Percentiles rank a stretch among this genome's conserved stretches.
These are phyloP conservation scores for Erythrocercus mccallii DNA, from an alignment of 2,113 vertebrate species.

Conservation along the genomic window DNA sequence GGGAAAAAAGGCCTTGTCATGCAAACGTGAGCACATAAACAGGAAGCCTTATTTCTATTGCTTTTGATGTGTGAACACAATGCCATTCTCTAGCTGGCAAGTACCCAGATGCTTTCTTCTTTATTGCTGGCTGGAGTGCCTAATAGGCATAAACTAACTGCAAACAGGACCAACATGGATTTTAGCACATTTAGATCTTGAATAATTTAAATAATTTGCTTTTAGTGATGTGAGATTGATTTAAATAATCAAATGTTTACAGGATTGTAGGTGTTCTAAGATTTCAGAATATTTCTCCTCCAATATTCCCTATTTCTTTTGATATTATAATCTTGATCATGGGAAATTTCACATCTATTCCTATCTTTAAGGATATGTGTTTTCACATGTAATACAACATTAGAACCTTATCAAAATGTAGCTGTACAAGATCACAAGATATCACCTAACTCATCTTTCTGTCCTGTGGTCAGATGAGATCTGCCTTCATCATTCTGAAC, in stretches of 20 bases:
- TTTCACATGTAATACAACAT: not conserved
- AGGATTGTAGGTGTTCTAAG: not conserved
- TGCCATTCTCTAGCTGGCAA: conserved; percentile 45
- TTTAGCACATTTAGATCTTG: conserved; percentile 65
- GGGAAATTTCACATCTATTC: not conserved
- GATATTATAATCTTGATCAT: not conserved
- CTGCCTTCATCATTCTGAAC: not conserved
- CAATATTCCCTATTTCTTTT: not conserved
- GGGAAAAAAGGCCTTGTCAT: not conserved
- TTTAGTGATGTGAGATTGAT: conserved; percentile 28
- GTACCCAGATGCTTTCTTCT: conserved; percentile 45
- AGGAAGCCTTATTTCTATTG: not conserved
- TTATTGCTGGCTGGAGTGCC: conserved; percentile 45
- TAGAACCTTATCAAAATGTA: not conserved
- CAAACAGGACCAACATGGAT: conserved; percentile 54
- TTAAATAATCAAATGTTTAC: conserved; percentile 63
- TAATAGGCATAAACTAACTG: conserved; percentile 66
- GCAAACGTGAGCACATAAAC: conserved; percentile 28
- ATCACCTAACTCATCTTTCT: not conserved
- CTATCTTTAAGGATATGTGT: not conserved
- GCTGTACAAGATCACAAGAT: not conserved
- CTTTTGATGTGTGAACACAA: conserved; percentile 58
- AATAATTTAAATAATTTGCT: conserved; percentile 76
- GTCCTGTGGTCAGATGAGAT: not conserved
- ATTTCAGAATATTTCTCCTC: not conserved